phyloP scores from a whole-genome alignment of 2,113 vertebrate species.

The Sula dactylatra region DNA sequence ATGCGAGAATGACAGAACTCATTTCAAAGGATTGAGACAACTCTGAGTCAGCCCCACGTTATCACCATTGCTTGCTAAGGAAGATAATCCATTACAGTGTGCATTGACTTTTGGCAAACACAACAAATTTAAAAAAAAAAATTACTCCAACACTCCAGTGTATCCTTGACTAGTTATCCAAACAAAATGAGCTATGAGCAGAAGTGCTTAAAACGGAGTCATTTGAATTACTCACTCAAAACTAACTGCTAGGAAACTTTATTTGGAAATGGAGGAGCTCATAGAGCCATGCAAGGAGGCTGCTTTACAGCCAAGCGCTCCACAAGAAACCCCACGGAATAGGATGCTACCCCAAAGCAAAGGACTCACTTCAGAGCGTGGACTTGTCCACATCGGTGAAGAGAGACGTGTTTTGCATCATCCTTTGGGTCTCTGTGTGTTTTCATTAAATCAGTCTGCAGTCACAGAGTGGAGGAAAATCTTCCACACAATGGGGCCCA shows the following conservation, averaged over 20 bases:
- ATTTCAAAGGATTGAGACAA: not conserved
- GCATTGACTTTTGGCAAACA: constrained; percentile 4
- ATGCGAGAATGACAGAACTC: not conserved
- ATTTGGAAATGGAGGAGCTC: constrained; percentile 52
- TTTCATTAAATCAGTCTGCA: not conserved
- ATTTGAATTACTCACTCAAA: not conserved
- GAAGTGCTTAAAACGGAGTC: not conserved
- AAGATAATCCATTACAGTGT: not conserved
- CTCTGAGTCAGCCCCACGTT: not conserved
- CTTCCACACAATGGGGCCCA: not conserved
- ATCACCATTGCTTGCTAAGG: not conserved
- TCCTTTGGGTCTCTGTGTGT: not conserved
- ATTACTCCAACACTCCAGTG: not conserved
- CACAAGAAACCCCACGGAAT: not conserved
- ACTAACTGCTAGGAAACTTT: constrained; percentile 8
- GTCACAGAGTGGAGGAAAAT: not conserved
- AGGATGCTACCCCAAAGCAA: not conserved
- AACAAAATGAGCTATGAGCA: constrained; percentile 44
- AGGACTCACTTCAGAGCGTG: not conserved
- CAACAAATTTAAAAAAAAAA: not conserved
- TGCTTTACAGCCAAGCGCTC: not conserved
- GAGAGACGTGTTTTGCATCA: not conserved
- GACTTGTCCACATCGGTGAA: accelerated
- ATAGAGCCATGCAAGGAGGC: not conserved
- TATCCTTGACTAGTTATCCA: constrained; percentile 42